Evolutionary conservation across 2,888 invertebrate genomes (phyloP), one percentile per base, ranked within the genome.

Genomic region (Cephus pulcher): DNA sequence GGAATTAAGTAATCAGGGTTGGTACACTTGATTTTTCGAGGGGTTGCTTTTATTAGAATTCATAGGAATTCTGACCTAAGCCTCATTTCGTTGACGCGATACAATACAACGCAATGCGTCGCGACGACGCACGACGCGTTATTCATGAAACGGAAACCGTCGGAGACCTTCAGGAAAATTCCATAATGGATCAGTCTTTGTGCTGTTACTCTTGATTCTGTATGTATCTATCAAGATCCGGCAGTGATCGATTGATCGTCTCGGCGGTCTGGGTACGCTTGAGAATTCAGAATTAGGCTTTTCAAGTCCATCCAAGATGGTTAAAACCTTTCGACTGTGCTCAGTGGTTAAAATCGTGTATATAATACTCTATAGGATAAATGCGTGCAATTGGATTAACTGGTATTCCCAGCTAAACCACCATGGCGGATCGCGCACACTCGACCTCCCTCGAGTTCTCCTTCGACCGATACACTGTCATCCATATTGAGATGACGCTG

Each of bases 131-230:
- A 56, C 23, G 56, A 56, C 23, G 23, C 56, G 56, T 56, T 56
- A 71, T 73, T 56, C 82, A 80, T 82, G 81, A 80, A 81, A 79
- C 77, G 74, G 77, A 76, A 80, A 79, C 74, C 81, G 76, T 79
- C 80, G 78, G 77, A 76, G 81, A 82, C 83, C 81, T 81, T 80
- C 79, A 78, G 75, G 75, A 77, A 56, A 80, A 79, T 83, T 85
- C 82, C 85, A 85, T 85, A 84, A 85, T 85, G 83, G 80, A 85
- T 84, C 81, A 80, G 78, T 77, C 76, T 77, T 82, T 80, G 80
- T 80, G 80, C 76, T 80, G 82, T 80, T 69, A 71, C 74, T 77
- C 76, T 40, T 79, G 80, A 84, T 82, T 81, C 79, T 23, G 81
- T 84, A 82, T 82, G 82, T 78, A 82, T 56, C 56, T 56, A 23